Percentiles rank a stretch among this genome's conserved stretches.
Evolutionary conservation across 2,113 vertebrate genomes (phyloP).

Genomic region (Gorsachius goisagi): DNA sequence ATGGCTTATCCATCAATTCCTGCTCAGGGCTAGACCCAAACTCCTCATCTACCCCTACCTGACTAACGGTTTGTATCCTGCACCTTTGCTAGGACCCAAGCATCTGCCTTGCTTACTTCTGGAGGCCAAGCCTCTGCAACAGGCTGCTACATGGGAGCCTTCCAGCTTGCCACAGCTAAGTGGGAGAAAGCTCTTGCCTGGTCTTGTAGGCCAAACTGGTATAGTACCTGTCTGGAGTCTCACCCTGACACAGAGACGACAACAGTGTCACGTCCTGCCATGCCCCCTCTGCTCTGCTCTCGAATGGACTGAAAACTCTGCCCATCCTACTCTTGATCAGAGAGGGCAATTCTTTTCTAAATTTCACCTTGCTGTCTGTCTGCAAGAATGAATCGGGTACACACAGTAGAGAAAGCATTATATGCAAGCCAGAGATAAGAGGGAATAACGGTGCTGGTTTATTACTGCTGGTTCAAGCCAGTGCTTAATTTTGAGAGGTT

Average conservation of each 20-base stretch:
- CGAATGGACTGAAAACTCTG: not conserved
- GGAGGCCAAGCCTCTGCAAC: not conserved
- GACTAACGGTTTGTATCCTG: not conserved
- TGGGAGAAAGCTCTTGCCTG: not conserved
- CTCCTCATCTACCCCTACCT: not conserved
- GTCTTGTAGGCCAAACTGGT: not conserved
- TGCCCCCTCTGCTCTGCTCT: not conserved
- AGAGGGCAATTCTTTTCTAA: not conserved
- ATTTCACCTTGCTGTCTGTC: constrained; percentile 24
- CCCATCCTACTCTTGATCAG: not conserved
- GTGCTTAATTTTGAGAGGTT: constrained; percentile 31
- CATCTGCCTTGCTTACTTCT: not conserved
- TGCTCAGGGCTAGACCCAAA: not conserved
- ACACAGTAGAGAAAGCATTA: constrained; percentile 10
- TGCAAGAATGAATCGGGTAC: not conserved
- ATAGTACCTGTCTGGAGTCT: not conserved
- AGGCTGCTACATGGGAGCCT: not conserved
- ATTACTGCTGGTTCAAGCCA: constrained; percentile 50
- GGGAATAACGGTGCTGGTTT: constrained; percentile 38
- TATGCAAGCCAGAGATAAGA: not conserved
- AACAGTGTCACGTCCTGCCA: not conserved
- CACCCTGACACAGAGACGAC: fast-evolving
- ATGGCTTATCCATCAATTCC: not conserved
- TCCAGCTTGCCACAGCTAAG: not conserved
- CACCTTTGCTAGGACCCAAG: not conserved